phyloP scores from a whole-genome alignment of 2,888 invertebrate species.

The Cremastobaeus sp. region DNA sequence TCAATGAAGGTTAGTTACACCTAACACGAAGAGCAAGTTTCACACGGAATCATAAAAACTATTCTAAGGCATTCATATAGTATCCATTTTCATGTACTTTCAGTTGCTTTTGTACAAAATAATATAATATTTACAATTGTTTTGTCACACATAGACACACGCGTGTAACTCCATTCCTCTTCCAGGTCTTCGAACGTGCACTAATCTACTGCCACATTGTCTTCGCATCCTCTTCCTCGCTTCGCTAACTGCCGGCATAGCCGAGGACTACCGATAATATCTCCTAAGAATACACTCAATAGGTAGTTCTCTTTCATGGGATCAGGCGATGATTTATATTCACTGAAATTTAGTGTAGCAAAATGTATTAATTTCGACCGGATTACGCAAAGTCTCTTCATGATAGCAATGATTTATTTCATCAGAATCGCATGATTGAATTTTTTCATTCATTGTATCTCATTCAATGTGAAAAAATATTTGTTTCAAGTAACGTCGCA shows the following conservation, averaged over 20 bases:
- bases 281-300: constrained; percentile 90
- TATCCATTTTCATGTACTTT: constrained; percentile 12
- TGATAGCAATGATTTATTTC: too few species aligned
- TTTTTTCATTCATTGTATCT: not conserved
- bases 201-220: constrained; percentile 62
- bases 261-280: constrained; percentile 88
- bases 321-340: constrained; percentile 87
- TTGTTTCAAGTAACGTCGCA: too few species aligned
- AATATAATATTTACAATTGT: constrained; percentile 41
- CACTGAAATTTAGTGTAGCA: constrained; percentile 80
- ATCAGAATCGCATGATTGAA: too few species aligned
- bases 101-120: constrained; percentile 1
- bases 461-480: too few species aligned
- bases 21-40: not conserved
- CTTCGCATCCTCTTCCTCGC: constrained; percentile 81
- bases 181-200: constrained; percentile 4
- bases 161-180: constrained; percentile 15
- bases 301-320: constrained; percentile 86
- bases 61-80: not conserved
- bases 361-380: constrained; percentile 9
- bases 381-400: too few species aligned
- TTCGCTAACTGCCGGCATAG: constrained; percentile 90
- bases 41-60: too few species aligned
- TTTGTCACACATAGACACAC: constrained; percentile 6
- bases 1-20: not conserved